These are phyloP conservation scores for Limosa lapponica DNA, from an alignment of 2,797 vertebrate genomes.

Conservation along the genomic window DNA sequence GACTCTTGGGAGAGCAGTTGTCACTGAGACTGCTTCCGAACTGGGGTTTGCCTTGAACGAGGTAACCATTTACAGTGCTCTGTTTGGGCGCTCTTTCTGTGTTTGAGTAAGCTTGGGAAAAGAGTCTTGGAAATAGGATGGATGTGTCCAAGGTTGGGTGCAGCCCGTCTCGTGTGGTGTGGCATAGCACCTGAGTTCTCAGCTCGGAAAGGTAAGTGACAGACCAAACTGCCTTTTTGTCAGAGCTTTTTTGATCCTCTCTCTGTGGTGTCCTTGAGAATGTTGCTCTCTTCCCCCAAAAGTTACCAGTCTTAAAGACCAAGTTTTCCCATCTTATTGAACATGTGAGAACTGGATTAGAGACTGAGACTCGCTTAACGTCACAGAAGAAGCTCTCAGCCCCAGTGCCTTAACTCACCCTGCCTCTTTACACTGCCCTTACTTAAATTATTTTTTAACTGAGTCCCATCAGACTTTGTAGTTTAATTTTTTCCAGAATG, in stretches of 20 bases:
- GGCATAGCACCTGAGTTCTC: not conserved
- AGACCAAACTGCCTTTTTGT: not conserved
- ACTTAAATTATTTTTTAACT: not conserved
- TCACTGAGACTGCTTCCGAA: not conserved
- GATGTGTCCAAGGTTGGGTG: not conserved
- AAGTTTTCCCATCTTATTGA: not conserved
- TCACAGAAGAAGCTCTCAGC: not conserved
- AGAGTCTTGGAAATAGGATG: not conserved
- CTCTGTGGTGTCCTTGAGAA: not conserved
- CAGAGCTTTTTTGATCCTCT: not conserved
- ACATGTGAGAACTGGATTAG: not conserved
- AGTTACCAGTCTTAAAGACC: not conserved
- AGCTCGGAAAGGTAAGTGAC: not conserved
- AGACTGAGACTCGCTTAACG: not conserved
- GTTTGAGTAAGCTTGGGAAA: not conserved
- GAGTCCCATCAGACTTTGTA: not conserved
- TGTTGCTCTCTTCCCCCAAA: fast-evolving
- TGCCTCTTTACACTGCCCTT: not conserved
- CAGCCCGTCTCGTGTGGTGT: not conserved
- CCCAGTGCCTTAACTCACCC: not conserved
- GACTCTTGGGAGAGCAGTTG: not conserved
- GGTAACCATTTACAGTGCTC: not conserved
- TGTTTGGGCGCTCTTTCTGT: not conserved
- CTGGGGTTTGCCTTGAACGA: not conserved
- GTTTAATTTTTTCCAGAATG: not conserved